Evolutionary conservation across 2,888 invertebrate species (phyloP), one percentile per base, ranked within the genome.

Genomic region (Atrina japonica): DNA sequence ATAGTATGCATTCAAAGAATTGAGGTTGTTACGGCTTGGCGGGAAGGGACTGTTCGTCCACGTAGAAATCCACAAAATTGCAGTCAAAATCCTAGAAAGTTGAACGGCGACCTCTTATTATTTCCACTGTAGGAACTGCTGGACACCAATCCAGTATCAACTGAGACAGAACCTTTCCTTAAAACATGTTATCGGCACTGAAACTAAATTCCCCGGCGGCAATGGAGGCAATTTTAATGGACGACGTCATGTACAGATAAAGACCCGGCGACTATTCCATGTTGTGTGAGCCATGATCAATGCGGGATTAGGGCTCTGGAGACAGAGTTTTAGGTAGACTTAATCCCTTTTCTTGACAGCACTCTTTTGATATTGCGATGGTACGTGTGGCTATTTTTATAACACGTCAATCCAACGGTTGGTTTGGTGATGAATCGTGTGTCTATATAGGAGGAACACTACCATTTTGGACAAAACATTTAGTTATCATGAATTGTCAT

Each of bases 241-340:
- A 56, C 30, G 66, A 47, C 3, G 60, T 55, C 45, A 70, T 21
- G 41, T 63, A 76, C 30, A 73, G 75, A 58, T 71, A 73, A 14
- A 73, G 35, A 30, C 70, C 77, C 9, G 70, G 60, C 3, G n/a
- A 53, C 2, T 72, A 30, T 40, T 69, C 55, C 25, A 75, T 49
- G 53, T 66, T 1, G 56, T 53, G 25, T 76, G 60, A 16, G 63
- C 70, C 53, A 77, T 23, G 50, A 67, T 55, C 11, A 73, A 49
- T n/a, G 27, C 66, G 9, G 60, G 45, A 16, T 52, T 64, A 3
- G 55, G 56, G 58, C 70, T 50, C 64, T 58, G 69, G 21, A 75
- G 30, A 52, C 75, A 77, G 11, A 74, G 27, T 43, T 70, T 77
- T 21, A 72, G 70, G n/a, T n/a, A n/a, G n/a, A n/a, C n/a, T n/a